These are phyloP conservation scores for Heliocidaris tuberculata DNA, from an alignment of 35 echinoderm and acorn worm genomes.

Conservation along the genomic window DNA sequence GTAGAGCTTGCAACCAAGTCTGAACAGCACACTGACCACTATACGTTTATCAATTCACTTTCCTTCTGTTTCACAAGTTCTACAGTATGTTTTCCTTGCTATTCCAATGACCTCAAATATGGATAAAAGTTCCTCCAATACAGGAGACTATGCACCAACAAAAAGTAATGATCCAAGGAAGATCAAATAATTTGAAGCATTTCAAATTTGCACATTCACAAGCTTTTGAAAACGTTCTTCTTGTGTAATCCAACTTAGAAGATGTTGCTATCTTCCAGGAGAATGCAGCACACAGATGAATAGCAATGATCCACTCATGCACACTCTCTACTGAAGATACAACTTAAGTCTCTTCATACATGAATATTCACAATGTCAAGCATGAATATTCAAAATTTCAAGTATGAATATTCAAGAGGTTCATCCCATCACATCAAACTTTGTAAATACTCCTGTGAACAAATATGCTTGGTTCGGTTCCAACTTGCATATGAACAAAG, in stretches of 20 bases:
- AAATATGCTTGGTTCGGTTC: not conserved
- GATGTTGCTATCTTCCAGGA: not conserved
- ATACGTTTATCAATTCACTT: not conserved
- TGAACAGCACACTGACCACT: not conserved
- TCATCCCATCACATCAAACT: not conserved
- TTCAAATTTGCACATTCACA: too few relatives aligned
- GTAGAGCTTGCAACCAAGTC: not conserved
- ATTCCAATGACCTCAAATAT: not conserved
- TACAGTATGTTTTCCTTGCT: not conserved
- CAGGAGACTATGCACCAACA: not conserved
- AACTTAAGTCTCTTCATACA: not conserved
- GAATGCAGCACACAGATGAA: not conserved
- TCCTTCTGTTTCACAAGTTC: not conserved
- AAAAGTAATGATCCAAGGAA: not conserved
- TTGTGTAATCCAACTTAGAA: not conserved
- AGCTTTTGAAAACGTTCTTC: not conserved
- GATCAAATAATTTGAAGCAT: too few relatives aligned
- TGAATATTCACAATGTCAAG: not conserved
- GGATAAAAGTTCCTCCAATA: not conserved
- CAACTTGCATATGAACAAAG: not conserved
- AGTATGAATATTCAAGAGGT: not conserved
- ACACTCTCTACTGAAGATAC: slow-evolving; percentile 16
- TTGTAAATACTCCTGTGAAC: not conserved
- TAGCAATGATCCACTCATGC: not conserved
- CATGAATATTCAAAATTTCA: not conserved